Percentiles rank a stretch among this genome's conserved stretches.
Conservation (phyloP, 1,140 invertebrate species). For the Protaetia brevitarsis region DNA sequence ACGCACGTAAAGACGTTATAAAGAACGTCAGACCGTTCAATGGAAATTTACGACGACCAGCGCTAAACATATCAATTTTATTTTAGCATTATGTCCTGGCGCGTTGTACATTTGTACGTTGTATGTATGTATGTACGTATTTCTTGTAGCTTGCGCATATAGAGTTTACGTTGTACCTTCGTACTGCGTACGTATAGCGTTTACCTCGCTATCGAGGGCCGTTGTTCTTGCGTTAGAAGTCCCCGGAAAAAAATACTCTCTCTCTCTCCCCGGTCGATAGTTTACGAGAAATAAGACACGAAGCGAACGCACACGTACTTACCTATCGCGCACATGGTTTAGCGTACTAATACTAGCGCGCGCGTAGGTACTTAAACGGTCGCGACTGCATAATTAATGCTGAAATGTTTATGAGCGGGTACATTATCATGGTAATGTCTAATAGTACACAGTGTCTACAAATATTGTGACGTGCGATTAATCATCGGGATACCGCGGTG, state of each 20-base stretch:
- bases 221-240: not conserved
- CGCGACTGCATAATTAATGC: slow-evolving; percentile 15
- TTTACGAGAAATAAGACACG: slow-evolving; percentile 14
- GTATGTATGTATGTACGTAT: not conserved
- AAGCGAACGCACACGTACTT: not conserved
- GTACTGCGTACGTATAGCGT: too few species aligned
- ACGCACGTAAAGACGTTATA: slow-evolving; percentile 3
- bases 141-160: not conserved
- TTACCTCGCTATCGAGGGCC: not conserved
- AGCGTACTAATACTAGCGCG: not conserved
- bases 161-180: too few species aligned
- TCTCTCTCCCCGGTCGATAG: not conserved
- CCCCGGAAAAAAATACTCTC: not conserved
- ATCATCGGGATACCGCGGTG: not conserved
- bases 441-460: slow-evolving; percentile 12
- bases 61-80: slow-evolving; percentile 18
- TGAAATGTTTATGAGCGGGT: slow-evolving; percentile 10
- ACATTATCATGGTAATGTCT: slow-evolving; percentile 15
- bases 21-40: not conserved
- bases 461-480: slow-evolving; percentile 13
- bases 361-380: not conserved
- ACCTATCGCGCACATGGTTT: too few species aligned
- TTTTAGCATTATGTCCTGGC: slow-evolving; percentile 12
- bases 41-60: slow-evolving; percentile 4
- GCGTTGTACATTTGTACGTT: slow-evolving; percentile 9